Evolutionary conservation across 35 echinoderm and acorn worm genomes (phyloP), one percentile per base, ranked within the genome.

Genomic region (Ophioderma brevispina): DNA sequence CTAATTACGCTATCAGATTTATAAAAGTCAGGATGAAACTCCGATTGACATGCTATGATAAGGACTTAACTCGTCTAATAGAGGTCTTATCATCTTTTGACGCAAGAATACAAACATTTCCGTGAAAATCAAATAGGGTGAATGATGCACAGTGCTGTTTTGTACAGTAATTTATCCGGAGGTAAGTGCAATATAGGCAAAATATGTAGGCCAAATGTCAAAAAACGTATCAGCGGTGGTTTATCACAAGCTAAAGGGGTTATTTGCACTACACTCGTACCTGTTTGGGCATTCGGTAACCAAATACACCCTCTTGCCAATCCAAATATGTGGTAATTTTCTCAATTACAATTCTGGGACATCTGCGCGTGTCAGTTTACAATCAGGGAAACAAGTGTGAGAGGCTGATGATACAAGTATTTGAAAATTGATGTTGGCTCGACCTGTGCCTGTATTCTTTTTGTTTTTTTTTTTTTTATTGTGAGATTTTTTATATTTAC

Each of bases 161-260:
- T 8, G 10, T 70, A 70, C 59, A 25, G 59, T 70, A 70, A 70
- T 70, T 15, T 70, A 15, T 25, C 28, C 1, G n/a, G n/a, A 25
- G 2, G 59, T 70, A 70, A 70, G 59, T 2, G 59, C 23, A 70
- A 30, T 13, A 70, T 15, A n/a, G 59, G 59, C 59, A 70, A 70
- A 70, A 70, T 70, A 70, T 30, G 59, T 18, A 18, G 1, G 59
- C 59, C n/a, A 70, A 25, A 30, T 15, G 10, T 8, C n/a, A 8
- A 70, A 1, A 70, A 70, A 8, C 10, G n/a, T 30, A 70, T 70
- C 59, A 70, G 28, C 59, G n/a, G 28, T 25, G 10, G 10, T 8
- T 70, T 70, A 70, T 70, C 59, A 70, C 59, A 70, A 70, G 59
- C 59, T 70, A 70, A 13, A 13, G 59, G 59, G 59, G 59, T 70